Evolutionary conservation across 2,113 vertebrate species (phyloP), one percentile per base, ranked within the genome.

Genomic region (Podocnemis expansa): DNA sequence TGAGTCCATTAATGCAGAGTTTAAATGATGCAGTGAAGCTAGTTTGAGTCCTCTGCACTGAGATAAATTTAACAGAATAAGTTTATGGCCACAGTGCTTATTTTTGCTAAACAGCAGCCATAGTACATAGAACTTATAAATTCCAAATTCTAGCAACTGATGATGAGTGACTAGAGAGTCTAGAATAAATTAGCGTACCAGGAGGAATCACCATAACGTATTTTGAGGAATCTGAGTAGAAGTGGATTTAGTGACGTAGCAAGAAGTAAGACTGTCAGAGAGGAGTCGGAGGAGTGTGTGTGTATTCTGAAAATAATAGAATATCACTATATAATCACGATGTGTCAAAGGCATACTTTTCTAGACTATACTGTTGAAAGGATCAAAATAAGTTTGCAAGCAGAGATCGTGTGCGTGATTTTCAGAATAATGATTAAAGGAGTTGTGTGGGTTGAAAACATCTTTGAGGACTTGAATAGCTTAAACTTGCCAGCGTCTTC

Each of bases 391-490:
- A 93, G 58, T 95, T 97, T 97, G 93, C 91, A 91, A 96, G 88
- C 67, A 80, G 58, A 88, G 96, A 96, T 41, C 0, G 1, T 92
- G 95, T 41, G 70, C 87, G 7, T 78, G 80, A 80, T 95, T 95
- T 96, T 96, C 89, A 93, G 93, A 96, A 51, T 91, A 95, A 89
- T 90, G 96, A 97, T 97, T 93, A 97, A 97, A 97, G 86, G 92
- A 87, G 93, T 78, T 79, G 95, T 94, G 97, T 97, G 95, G 95
- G 96, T 88, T 97, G 90, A 92, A 96, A 96, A 97, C 85, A 85
- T 91, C 95, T 97, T 97, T 97, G 95, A 97, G 96, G 95, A 96
- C 94, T 90, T 95, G 90, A 97, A 97, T 96, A 96, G 94, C 95
- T 97, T 97, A 96, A 97, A 92, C 89, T 78, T 96, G 93, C 70